Percentiles rank a stretch among this genome's conserved stretches.
These are phyloP conservation scores for Temnothorax rugatulus DNA, from an alignment of 2,888 invertebrate genomes.

Conservation along the genomic window DNA sequence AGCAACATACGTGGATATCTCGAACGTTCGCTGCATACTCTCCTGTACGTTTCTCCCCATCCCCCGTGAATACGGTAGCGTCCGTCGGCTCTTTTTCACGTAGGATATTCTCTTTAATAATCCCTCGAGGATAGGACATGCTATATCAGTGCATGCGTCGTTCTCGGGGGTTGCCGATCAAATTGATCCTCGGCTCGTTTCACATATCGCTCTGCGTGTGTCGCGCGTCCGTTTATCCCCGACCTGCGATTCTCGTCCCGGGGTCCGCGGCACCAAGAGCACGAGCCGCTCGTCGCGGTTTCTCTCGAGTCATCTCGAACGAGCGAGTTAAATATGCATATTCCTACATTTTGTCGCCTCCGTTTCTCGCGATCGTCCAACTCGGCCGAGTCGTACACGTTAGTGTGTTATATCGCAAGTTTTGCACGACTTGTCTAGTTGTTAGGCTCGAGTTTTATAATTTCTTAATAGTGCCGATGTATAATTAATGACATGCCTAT, in stretches of 20 bases:
- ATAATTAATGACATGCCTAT: not conserved
- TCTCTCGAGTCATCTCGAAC: too few relatives aligned
- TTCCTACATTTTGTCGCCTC: not conserved
- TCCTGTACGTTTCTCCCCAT: not conserved
- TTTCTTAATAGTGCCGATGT: not conserved
- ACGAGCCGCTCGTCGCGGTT: too few relatives aligned
- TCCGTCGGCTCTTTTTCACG: not conserved
- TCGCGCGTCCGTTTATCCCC: not conserved
- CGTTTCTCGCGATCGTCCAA: not conserved
- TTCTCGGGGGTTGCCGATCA: not conserved
- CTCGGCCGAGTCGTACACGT: not conserved
- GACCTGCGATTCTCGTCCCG: not conserved
- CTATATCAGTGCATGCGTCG: not conserved
- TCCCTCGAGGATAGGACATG: not conserved
- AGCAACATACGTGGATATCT: conserved; percentile 8
- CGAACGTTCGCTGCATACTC: not conserved
- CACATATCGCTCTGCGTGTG: not conserved
- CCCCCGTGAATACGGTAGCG: not conserved
- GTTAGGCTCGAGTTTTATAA: too few relatives aligned
- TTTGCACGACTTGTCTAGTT: too few relatives aligned
- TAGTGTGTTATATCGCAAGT: not conserved
- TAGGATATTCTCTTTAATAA: not conserved
- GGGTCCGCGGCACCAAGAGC: not conserved
- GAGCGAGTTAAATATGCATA: not conserved
- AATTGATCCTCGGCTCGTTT: not conserved